A percentile compares a stretch with the other conserved stretches of the same genome.
These are phyloP conservation scores for Drosophila meridionalis DNA, from an alignment of 2,888 invertebrate genomes.

Conservation along the genomic window DNA sequence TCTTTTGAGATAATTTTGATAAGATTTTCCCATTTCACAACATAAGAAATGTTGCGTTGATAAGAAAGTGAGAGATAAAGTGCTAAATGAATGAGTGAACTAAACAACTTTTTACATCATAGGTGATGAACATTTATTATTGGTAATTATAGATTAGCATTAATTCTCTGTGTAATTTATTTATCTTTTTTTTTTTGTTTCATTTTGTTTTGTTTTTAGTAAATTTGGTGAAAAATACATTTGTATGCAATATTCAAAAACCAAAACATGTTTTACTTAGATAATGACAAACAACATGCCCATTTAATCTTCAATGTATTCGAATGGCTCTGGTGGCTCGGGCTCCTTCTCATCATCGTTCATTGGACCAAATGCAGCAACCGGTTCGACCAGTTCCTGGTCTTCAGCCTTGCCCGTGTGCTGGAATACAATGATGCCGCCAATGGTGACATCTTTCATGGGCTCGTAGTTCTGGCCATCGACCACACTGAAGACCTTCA, in stretches of 20 bases:
- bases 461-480: conserved; percentile 93
- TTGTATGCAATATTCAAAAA: conserved; percentile 54
- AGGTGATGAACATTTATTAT: conserved; percentile 64
- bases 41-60: conserved; percentile 11
- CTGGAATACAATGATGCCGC: conserved; percentile 97
- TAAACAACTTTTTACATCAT: conserved; percentile 58
- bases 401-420: conserved; percentile 91
- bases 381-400: conserved; percentile 96
- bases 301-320: conserved; percentile 92
- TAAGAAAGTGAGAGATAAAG: conserved; percentile 8
- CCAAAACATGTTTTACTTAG: conserved; percentile 59
- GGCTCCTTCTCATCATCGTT: conserved; percentile 98
- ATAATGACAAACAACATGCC: conserved; percentile 79
- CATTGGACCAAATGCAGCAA: conserved; percentile 95
- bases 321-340: conserved; percentile 98
- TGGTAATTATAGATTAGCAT: conserved; percentile 61
- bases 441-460: conserved; percentile 96
- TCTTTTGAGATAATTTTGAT: conserved; percentile 13
- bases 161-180: conserved; percentile 36
- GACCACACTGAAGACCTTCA: conserved; percentile 91
- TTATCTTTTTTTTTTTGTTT: conserved; percentile 24
- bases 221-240: conserved; percentile 64
- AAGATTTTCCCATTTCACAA: conserved; percentile 32
- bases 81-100: background rate
- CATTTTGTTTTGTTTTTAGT: conserved; percentile 44